Evolutionary conservation across 30 jellyfish, hydroid and myxozoan genomes (phyloP), one percentile per base, ranked within the genome.

Genomic region (Morbakka virulenta): DNA sequence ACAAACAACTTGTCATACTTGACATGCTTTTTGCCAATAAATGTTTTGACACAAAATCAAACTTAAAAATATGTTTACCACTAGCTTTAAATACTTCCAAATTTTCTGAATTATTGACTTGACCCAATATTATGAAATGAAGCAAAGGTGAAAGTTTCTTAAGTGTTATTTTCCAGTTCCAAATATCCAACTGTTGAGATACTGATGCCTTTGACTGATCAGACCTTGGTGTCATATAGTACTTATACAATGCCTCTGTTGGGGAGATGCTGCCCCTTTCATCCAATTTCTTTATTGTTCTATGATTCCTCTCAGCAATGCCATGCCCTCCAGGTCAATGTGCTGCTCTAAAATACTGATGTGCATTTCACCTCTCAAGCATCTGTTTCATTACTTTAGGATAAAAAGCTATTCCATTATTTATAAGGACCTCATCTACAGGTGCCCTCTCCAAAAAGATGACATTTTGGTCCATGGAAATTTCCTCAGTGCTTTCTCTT

Each of bases 401-500:
- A 31, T 33, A 36, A 22, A n/a, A n/a, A 31, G 67, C 2, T n/a
- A 67, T 47, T 14, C 67, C 21, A 22, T 68, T 68, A 47, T 68
- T 67, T 67, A 68, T 31, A 11, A 68, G 28, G 27, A 68, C 68
- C 80, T 68, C 80, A 41, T 68, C 68, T 21, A 31, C 68, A 2
- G 80, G 80, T 14, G 67, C 80, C 32, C 80, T 31, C 78, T 66
- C 78, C 57, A 66, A 9, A 9, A 66, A 28, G 66, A 66, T 62
- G 6, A 22, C 62, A 66, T 32, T 28, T 36, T 31, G 35, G 23
- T 20, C 27, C 32, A 20, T 4, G 1, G 21, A 26, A 32, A 68
- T n/a, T 33, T 68, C 67, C n/a, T n/a, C n/a, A 68, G 80, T 29
- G 36, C 67, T 29, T 33, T 68, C 80, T 17, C 67, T 22, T 30